These are phyloP conservation scores for Nipponia nippon DNA, from an alignment of 2,113 vertebrate genomes.

Conservation along the genomic window DNA sequence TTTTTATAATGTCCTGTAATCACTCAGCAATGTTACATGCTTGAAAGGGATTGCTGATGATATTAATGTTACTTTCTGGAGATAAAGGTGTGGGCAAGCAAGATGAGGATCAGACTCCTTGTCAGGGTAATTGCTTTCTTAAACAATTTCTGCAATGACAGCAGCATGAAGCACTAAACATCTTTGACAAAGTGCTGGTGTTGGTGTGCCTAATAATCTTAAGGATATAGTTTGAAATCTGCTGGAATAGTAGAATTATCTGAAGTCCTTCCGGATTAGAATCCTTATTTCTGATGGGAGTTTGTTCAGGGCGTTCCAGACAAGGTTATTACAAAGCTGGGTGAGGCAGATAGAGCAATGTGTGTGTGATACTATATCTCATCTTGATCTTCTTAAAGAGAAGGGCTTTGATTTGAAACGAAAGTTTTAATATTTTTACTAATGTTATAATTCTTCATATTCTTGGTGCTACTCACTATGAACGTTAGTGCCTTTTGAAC, in stretches of 20 bases:
- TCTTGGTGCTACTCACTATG: not conserved
- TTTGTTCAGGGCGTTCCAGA: not conserved
- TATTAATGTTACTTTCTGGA: not conserved
- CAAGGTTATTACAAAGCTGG: not conserved
- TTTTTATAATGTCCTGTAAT: not conserved
- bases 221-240: not conserved
- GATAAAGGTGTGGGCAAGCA: not conserved
- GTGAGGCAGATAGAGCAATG: not conserved
- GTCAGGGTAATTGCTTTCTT: not conserved
- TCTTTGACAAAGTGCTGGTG: not conserved
- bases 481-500: not conserved
- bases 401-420: not conserved
- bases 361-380: not conserved
- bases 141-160: not conserved
- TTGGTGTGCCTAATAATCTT: not conserved
- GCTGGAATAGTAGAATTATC: not conserved
- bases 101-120: not conserved
- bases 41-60: not conserved
- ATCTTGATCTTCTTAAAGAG: not conserved
- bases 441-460: not conserved
- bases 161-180: not conserved
- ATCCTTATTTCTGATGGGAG: not conserved
- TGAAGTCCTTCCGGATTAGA: not conserved
- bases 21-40: not conserved
- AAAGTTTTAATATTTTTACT: not conserved